Evolutionary conservation across 2,888 invertebrate species (phyloP), one percentile per base, ranked within the genome.

Genomic region (Hybos culiciformis): DNA sequence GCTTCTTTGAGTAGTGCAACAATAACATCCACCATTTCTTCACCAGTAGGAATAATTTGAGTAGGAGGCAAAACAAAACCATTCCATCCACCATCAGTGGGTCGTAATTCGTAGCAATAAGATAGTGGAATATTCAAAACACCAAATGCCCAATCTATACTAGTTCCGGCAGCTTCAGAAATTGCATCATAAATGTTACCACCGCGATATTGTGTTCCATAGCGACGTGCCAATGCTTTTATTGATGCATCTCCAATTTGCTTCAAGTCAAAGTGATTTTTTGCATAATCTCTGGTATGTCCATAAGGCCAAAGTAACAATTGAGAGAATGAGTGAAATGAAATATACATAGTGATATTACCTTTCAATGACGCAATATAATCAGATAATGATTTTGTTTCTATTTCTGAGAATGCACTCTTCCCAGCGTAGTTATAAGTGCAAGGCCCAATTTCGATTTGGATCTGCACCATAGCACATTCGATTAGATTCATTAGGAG

Each of bases 371-470:
- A 58, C 0, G 51, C 53, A 15, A 82, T 67, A 54, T 70, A 81
- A 1, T 70, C 51, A 0, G 78, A 69, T 5, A 78, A 52, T 0
- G 70, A 55, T 43, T 63, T 63, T 0, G 77, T 73, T 58, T 82
- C 82, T 0, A 72, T 64, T 56, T 86, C 86, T 0, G 85, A 86
- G 58, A 82, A 82, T 0, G 82, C 71, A 1, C 58, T 59, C 1
- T 69, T 66, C 8, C 87, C 87, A 11, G 78, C 77, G 56, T 72
- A 86, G 1, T 64, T 73, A 4, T 82, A 75, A 0, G 70, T 55
- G 50, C 83, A 78, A 1, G 78, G 70, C 77, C 78, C 80, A 86
- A 59, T 86, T 86, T 46, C 86, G 72, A 58, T 87, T 87, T 1
- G 81, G 74, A 61, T 87, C 86, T 1, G 76, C 74, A 5, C 86